Percentiles rank a stretch among this genome's conserved stretches.
Conservation (phyloP, 2,797 vertebrate genomes). For the Micropoecilia bifurca region DNA sequence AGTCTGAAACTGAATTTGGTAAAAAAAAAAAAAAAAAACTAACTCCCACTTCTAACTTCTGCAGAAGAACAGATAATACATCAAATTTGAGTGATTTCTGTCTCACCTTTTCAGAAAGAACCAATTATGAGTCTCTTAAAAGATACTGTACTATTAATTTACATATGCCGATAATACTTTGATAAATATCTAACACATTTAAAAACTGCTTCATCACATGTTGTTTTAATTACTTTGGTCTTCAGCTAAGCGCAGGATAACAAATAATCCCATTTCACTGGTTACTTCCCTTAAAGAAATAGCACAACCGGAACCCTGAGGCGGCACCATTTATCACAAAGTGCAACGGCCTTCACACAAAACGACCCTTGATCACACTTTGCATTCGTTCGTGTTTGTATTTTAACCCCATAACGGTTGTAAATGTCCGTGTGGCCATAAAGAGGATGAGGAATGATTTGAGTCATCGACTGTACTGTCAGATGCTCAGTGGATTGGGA, state of each 20-base stretch:
- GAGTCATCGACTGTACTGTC: conserved; percentile 79
- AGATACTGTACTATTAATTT: neutral
- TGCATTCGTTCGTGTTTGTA: conserved; percentile 69
- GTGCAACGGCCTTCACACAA: conserved; percentile 60
- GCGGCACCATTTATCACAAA: conserved; percentile 54
- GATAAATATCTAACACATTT: neutral
- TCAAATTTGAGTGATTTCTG: neutral
- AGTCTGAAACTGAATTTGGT: neutral
- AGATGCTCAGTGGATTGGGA: conserved; percentile 62
- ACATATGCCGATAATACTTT: neutral
- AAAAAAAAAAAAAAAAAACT: neutral
- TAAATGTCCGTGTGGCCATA: conserved; percentile 76
- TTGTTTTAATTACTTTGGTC: neutral
- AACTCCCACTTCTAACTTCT: neutral
- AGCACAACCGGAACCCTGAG: conserved; percentile 34
- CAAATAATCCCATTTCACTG: conserved; percentile 10
- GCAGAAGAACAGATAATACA: neutral
- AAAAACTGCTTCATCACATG: neutral
- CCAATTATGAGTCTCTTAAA: neutral
- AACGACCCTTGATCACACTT: conserved; percentile 60
- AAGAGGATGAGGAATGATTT: conserved; percentile 81
- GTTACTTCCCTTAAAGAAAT: conserved; percentile 13
- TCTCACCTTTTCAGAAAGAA: neutral
- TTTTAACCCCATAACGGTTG: conserved; percentile 76
- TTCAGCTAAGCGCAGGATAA: neutral